Evolutionary conservation across 2,113 vertebrate species (phyloP).

Genomic region (Globicephala melas): DNA sequence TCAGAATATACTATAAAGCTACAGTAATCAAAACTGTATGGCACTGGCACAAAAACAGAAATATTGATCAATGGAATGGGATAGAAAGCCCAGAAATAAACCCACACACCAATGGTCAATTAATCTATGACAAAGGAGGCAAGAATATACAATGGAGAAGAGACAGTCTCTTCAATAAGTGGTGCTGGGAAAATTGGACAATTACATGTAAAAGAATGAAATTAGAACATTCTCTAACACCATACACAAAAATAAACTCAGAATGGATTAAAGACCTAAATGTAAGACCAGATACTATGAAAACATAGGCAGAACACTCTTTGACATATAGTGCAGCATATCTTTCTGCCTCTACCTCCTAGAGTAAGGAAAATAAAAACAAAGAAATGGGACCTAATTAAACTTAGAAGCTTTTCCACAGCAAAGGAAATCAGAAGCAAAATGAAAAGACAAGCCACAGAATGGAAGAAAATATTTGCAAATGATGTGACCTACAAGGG

Average conservation of each 20-base stretch:
- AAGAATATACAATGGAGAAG: too few relatives aligned
- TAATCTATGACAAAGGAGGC: too few relatives aligned
- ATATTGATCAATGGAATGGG: neutral
- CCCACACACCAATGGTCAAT: neutral
- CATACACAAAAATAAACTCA: neutral
- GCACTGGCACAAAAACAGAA: neutral
- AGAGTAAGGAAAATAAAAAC: neutral
- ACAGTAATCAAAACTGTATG: neutral
- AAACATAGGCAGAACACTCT: neutral
- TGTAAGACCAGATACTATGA: neutral
- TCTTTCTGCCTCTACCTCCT: neutral
- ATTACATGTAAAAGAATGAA: neutral
- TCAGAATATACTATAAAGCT: neutral
- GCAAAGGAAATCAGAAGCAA: neutral
- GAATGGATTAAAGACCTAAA: neutral
- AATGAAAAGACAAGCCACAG: neutral
- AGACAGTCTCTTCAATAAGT: too few relatives aligned
- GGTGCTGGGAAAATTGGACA: too few relatives aligned
- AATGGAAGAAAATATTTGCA: neutral
- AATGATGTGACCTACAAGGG: neutral
- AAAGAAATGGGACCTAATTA: neutral
- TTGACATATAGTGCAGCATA: neutral
- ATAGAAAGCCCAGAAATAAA: neutral
- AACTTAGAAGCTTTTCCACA: neutral
- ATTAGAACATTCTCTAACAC: neutral